Evolutionary conservation across 2,113 vertebrate genomes (phyloP).

Genomic region (Notothenia coriiceps): DNA sequence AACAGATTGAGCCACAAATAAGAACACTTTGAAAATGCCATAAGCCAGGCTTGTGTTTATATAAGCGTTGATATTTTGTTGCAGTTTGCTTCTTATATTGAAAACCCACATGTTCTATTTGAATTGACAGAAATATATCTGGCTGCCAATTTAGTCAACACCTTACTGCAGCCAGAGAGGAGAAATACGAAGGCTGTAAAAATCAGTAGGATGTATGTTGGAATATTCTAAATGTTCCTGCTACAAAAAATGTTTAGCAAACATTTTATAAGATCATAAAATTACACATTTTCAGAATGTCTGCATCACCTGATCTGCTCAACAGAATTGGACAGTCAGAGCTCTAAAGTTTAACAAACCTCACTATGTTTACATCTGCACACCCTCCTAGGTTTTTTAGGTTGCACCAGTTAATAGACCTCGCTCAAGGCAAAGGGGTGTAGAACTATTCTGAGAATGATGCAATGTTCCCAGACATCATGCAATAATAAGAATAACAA

Average conservation of each 20-base stretch:
- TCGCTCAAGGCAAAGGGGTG: not conserved
- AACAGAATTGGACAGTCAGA: too few species aligned
- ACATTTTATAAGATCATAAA: not conserved
- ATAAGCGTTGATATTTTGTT: too few species aligned
- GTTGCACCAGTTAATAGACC: not conserved
- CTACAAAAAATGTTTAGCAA: not conserved
- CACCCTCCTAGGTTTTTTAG: not conserved
- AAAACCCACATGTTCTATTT: not conserved
- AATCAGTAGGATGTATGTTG: not conserved
- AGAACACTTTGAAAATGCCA: too few species aligned
- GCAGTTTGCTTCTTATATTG: not conserved
- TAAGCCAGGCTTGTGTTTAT: too few species aligned
- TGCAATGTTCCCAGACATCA: not conserved
- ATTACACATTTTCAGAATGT: too few species aligned
- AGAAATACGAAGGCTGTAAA: not conserved
- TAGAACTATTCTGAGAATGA: not conserved
- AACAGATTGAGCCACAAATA: too few species aligned
- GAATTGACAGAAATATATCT: not conserved
- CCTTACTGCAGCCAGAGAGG: not conserved
- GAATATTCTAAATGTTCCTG: not conserved
- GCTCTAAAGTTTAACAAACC: too few species aligned
- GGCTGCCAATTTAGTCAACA: not conserved
- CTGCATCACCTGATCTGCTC: too few species aligned
- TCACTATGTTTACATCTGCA: too few species aligned
- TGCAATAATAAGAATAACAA: not conserved